Percentiles rank a stretch among this genome's conserved stretches.
Evolutionary conservation across 2,888 invertebrate genomes (phyloP).

Genomic region (Gryllus longicercus): DNA sequence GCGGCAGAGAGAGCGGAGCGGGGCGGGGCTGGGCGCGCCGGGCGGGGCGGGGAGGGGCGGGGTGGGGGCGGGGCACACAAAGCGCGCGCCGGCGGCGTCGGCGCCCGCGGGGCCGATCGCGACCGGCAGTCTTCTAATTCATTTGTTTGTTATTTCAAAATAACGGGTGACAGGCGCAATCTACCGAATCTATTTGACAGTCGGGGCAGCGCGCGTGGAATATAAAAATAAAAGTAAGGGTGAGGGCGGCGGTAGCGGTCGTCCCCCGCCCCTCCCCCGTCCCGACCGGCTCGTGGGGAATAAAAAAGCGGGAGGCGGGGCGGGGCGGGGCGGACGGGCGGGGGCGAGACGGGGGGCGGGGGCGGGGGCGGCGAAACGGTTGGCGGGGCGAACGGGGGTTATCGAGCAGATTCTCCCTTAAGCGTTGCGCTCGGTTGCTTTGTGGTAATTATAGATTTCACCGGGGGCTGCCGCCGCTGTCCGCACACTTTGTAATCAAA

Average conservation of each 20-base stretch:
- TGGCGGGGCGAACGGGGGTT: background rate
- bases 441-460: constrained; percentile 17
- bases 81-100: constrained; percentile 5
- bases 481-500: constrained; percentile 17
- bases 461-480: background rate
- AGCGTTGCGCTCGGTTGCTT: constrained; percentile 7
- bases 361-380: background rate
- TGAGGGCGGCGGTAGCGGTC: constrained; percentile 17
- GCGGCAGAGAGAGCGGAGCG: background rate
- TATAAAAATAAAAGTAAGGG: constrained; percentile 11
- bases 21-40: background rate
- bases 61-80: background rate
- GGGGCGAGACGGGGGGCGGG: background rate
- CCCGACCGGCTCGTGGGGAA: background rate
- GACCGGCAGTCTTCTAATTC: constrained; percentile 17
- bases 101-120: constrained; percentile 18
- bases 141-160: constrained; percentile 17
- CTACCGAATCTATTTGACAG: constrained; percentile 17
- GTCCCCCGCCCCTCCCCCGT: background rate
- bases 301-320: background rate
- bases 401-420: constrained; percentile 10
- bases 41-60: background rate
- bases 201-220: constrained; percentile 8
- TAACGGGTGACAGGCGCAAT: constrained; percentile 17
- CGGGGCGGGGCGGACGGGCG: too few relatives aligned